Evolutionary conservation across 2,797 vertebrate genomes (phyloP).

Genomic region (Naso thynnoides): DNA sequence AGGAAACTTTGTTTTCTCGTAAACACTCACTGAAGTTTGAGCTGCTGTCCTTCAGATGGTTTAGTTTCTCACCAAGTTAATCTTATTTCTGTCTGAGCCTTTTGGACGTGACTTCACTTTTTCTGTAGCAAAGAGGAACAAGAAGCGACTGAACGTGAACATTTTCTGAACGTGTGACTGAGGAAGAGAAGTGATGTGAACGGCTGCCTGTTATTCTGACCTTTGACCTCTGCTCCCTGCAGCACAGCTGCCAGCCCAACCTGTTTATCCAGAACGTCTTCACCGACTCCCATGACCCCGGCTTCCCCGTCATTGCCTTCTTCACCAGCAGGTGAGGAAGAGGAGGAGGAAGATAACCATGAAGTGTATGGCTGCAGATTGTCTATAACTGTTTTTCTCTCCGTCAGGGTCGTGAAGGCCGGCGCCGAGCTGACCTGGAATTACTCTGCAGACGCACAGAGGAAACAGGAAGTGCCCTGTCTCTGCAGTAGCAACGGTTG

Average conservation of each 20-base stretch:
- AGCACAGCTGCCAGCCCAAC: slow-evolving; percentile 95
- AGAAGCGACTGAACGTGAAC: no score
- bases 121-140: not conserved
- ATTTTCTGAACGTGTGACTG: no score
- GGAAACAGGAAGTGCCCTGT: slow-evolving; percentile 73
- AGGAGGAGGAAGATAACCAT: not conserved
- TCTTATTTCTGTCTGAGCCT: no score
- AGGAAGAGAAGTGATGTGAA: not conserved
- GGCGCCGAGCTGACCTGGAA: slow-evolving; percentile 95
- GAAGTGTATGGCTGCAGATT: not conserved
- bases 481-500: slow-evolving; percentile 70
- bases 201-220: not conserved
- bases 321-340: slow-evolving; percentile 91
- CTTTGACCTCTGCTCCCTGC: slow-evolving; percentile 31
- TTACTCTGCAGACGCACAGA: slow-evolving; percentile 73
- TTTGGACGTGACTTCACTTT: no score
- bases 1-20: no score
- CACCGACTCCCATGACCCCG: slow-evolving; percentile 91
- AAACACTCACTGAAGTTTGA: no score
- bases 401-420: slow-evolving; percentile 87
- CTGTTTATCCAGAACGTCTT: slow-evolving; percentile 95
- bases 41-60: no score
- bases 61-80: no score
- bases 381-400: not conserved
- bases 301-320: slow-evolving; percentile 91